A percentile compares a stretch with the other conserved stretches of the same genome.
Conservation (phyloP, 2,113 vertebrate genomes). For the Chlamydotis undulata region DNA sequence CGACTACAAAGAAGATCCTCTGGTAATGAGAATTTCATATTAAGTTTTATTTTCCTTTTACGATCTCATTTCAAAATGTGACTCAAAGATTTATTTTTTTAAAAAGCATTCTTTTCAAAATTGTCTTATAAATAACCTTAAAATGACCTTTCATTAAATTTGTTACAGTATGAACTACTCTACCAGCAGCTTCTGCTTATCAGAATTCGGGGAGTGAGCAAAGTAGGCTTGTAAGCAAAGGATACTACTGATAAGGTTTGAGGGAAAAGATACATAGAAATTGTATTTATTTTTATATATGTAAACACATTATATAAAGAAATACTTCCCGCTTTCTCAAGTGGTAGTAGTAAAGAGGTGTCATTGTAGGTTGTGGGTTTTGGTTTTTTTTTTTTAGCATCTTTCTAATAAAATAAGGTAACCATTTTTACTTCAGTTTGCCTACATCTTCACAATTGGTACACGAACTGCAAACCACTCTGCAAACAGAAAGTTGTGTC, state of each 20-base stretch:
- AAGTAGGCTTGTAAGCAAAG: neutral
- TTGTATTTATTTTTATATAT: neutral
- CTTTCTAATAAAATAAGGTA: neutral
- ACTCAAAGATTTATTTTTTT: neutral
- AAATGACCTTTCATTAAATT: neutral
- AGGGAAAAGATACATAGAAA: rapidly evolving
- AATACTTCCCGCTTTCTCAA: neutral
- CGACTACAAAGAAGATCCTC: neutral
- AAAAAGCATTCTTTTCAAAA: neutral
- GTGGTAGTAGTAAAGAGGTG: neutral
- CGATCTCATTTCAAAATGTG: neutral
- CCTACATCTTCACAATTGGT: neutral
- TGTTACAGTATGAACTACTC: neutral
- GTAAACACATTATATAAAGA: neutral
- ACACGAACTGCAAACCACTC: neutral
- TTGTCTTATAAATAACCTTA: neutral
- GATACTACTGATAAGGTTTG: neutral
- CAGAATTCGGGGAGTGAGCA: neutral
- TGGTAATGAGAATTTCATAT: neutral
- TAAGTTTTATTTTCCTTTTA: neutral
- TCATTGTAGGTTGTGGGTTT: neutral
- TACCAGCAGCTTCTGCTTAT: neutral
- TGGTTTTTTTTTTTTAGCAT: neutral
- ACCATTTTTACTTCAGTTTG: neutral
- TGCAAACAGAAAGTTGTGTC: neutral